Conservation (phyloP, 2,113 vertebrate species). For the Vombatus ursinus region DNA sequence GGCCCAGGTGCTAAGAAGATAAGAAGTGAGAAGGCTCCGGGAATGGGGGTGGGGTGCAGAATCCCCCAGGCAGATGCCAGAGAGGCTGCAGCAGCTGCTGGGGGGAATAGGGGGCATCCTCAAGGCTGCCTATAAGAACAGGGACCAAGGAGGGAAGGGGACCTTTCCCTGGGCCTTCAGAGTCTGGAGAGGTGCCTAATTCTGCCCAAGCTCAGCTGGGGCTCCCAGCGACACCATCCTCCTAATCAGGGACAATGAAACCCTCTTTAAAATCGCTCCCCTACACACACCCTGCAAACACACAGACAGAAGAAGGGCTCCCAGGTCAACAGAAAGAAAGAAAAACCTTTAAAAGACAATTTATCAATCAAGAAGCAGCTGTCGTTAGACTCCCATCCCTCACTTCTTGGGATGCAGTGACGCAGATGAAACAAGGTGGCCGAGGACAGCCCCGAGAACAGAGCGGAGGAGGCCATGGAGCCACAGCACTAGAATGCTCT, state of each 20-base stretch:
- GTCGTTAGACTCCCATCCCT: background rate
- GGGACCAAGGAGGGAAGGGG: background rate
- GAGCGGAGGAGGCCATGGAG: too few relatives aligned
- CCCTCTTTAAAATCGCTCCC: background rate
- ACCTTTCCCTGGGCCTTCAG: background rate
- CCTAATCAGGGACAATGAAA: background rate
- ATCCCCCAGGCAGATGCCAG: background rate
- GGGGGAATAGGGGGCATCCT: background rate
- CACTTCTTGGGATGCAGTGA: background rate
- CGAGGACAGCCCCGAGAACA: background rate
- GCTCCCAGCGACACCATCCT: background rate
- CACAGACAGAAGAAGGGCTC: background rate
- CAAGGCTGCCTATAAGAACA: background rate
- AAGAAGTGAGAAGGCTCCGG: background rate
- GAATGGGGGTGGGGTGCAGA: background rate
- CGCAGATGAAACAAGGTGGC: background rate
- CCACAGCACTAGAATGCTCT: too few relatives aligned
- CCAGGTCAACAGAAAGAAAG: background rate
- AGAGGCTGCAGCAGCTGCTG: background rate
- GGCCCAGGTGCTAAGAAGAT: background rate
- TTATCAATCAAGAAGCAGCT: background rate
- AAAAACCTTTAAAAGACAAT: background rate
- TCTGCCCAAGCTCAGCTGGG: background rate
- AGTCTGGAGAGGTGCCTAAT: background rate
- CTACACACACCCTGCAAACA: background rate